These are phyloP conservation scores for Colius striatus DNA, from an alignment of 2,113 vertebrate species.

Conservation along the genomic window DNA sequence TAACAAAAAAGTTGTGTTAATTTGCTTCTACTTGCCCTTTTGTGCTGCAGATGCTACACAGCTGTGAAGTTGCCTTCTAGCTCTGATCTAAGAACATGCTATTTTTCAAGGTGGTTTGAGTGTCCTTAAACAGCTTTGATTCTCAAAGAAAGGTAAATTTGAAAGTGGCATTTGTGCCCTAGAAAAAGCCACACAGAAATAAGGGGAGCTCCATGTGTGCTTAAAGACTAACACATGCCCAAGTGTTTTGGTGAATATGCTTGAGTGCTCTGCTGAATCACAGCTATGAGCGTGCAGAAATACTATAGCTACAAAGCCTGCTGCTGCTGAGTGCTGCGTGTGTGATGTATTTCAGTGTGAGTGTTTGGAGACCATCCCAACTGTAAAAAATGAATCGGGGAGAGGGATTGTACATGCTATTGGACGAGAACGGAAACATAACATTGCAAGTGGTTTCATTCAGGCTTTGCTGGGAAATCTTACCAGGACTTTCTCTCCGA, in stretches of 20 bases:
- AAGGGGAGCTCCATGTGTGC: neutral
- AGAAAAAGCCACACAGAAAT: neutral
- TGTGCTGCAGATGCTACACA: neutral
- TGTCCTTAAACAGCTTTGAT: neutral
- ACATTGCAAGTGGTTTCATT: neutral
- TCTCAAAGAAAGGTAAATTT: neutral
- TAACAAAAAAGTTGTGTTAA: neutral
- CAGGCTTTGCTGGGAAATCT: neutral
- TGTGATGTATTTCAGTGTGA: neutral
- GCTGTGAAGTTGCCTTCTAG: neutral
- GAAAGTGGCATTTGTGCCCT: neutral
- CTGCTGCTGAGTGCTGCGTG: neutral
- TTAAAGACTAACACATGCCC: neutral
- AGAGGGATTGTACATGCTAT: accelerated
- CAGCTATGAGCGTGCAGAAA: neutral
- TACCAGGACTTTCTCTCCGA: neutral
- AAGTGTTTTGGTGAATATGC: neutral
- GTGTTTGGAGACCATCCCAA: neutral
- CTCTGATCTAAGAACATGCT: neutral
- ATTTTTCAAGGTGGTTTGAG: neutral
- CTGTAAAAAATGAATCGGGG: neutral
- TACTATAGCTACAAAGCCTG: neutral
- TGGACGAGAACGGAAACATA: neutral
- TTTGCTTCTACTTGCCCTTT: neutral
- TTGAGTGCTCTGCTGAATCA: slow-evolving; percentile 2